Evolutionary conservation across 2,113 vertebrate genomes (phyloP), one percentile per base, ranked within the genome.

Genomic region (Xenopus borealis): DNA sequence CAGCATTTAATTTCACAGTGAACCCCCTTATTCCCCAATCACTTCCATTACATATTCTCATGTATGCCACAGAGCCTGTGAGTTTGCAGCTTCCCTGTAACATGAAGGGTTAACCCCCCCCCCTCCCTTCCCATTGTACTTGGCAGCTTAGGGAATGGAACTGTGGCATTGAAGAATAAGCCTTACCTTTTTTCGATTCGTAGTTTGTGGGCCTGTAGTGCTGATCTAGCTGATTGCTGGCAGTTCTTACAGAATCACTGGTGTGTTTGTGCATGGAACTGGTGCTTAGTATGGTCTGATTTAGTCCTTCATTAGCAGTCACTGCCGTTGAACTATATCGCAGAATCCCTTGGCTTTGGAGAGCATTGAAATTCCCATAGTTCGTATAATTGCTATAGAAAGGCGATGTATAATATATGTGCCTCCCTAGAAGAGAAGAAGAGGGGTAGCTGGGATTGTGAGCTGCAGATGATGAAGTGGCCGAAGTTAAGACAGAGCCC

Each of bases 361-460:
- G 92, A 40, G 95, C 93, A 82, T 93, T 95, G 82, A 98, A 96
- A 93, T 94, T 98, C 86, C 96, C 94, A 87, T 99, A 98, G 94
- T 96, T 98, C 87, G 95, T 94, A 83, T 98, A 98, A 89, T 92
- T 96, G 89, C 94, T 92, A 79, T 99, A 99, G 95, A 99, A 99
- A 85, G 96, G 96, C 77, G 97, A 92, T 1, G 96, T 95, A 88
- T 98, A 99, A 89, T 99, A 99, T 89, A 99, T 95, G 87, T 94
- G 96, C 81, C 96, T 94, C 84, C 94, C 96, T 66, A 99, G 88
- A 79, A 99, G 95, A 79, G 97, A 96, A 68, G 94, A 92, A 72
- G 95, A 87, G 4, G 95, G 83, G 83, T 96, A 98, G 78, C 96
- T 92, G 72, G 94, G 91, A 64, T 89, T 92, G 67, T 94, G 92